Conservation (phyloP, 1,140 invertebrate species). For the Drosophila asahinai region DNA sequence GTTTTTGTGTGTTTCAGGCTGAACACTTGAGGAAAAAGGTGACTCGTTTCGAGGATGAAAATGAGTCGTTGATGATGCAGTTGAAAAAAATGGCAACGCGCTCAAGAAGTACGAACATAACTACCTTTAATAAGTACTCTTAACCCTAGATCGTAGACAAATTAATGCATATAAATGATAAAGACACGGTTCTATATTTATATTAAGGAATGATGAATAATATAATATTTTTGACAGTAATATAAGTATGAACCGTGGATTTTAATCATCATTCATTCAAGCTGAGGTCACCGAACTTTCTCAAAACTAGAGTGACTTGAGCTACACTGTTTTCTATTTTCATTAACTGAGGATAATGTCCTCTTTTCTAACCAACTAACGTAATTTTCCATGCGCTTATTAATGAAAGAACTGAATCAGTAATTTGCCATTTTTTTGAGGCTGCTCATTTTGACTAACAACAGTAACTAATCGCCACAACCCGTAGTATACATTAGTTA, state of each 20-base stretch:
- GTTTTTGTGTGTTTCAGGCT: slow-evolving; percentile 87
- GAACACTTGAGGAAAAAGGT: slow-evolving; percentile 94
- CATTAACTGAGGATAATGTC: slow-evolving; percentile 3
- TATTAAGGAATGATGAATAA: too few species aligned
- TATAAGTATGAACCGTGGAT: slow-evolving; percentile 3
- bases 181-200: slow-evolving; percentile 7
- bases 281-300: slow-evolving; percentile 1
- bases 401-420: slow-evolving; percentile 32
- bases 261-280: slow-evolving; percentile 9
- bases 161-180: slow-evolving; percentile 20
- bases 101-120: slow-evolving; percentile 89
- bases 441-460: slow-evolving; percentile 71
- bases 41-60: slow-evolving; percentile 95
- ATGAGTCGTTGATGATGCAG: slow-evolving; percentile 95
- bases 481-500: neutral
- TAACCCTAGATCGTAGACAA: slow-evolving; percentile 40
- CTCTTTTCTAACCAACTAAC: slow-evolving; percentile 53
- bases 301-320: slow-evolving; percentile 12
- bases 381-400: slow-evolving; percentile 61
- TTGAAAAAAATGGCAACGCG: slow-evolving; percentile 96
- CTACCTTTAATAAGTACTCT: slow-evolving; percentile 27
- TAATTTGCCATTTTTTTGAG: slow-evolving; percentile 81
- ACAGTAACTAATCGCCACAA: slow-evolving; percentile 37
- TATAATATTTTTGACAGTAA: neutral
- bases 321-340: neutral